Percentiles rank a stretch among this genome's conserved stretches.
These are phyloP conservation scores for Pseudorectes ferrugineus DNA, from an alignment of 2,113 vertebrate genomes.

Conservation along the genomic window DNA sequence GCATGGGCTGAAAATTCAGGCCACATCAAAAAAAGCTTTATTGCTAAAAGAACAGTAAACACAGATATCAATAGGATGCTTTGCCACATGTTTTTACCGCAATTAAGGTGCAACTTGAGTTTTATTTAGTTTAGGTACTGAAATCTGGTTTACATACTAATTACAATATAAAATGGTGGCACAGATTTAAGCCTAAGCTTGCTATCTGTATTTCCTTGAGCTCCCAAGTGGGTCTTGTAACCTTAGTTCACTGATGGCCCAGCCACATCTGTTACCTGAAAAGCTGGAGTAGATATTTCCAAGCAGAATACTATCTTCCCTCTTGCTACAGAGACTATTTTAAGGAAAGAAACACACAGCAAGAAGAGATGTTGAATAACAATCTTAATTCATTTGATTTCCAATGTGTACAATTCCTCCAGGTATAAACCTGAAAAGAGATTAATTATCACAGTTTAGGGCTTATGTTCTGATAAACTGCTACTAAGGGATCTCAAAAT, in stretches of 20 bases:
- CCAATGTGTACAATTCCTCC: background rate
- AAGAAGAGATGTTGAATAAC: background rate
- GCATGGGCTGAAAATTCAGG: background rate
- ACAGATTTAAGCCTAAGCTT: background rate
- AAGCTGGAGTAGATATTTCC: background rate
- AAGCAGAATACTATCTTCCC: background rate
- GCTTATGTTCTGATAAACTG: background rate
- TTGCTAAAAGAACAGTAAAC: background rate
- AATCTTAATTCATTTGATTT: conserved; percentile 11
- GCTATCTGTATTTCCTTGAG: background rate
- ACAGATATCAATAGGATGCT: background rate
- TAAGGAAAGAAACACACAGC: background rate
- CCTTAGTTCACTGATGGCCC: background rate
- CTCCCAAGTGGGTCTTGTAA: background rate
- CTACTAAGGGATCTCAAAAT: background rate
- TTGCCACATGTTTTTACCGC: background rate
- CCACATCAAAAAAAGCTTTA: background rate
- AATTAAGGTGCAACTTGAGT: background rate
- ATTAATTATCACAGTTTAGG: conserved; percentile 5
- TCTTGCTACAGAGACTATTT: background rate
- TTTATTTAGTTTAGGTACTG: background rate
- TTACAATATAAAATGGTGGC: background rate
- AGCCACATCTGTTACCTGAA: background rate
- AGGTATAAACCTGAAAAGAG: conserved; percentile 16
- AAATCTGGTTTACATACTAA: background rate